Evolutionary conservation across 2,113 vertebrate genomes (phyloP).

Genomic region (Psittacula cyanocephala): DNA sequence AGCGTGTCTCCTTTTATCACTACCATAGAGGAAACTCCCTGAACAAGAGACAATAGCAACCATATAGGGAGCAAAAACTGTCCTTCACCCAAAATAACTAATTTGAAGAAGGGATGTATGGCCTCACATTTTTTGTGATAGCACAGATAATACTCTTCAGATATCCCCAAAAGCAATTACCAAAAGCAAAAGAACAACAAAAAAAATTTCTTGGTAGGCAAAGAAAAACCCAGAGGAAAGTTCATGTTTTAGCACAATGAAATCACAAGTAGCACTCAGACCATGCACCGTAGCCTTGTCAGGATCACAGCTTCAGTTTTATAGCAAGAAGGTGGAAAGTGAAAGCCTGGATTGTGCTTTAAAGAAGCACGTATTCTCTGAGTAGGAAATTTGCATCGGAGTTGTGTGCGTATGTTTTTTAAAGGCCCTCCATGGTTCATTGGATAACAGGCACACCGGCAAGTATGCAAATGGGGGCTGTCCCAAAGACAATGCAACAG

Average conservation of each 20-base stretch:
- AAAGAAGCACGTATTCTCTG: not conserved
- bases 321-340: not conserved
- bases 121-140: not conserved
- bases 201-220: not conserved
- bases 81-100: not conserved
- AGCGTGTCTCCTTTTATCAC: not conserved
- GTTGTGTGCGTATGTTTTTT: not conserved
- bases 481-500: constrained; percentile 56
- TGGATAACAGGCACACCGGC: constrained; percentile 50
- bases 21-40: not conserved
- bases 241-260: not conserved
- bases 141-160: not conserved
- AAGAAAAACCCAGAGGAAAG: not conserved
- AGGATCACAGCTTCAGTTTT: not conserved
- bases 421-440: constrained; percentile 22
- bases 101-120: not conserved
- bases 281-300: not conserved
- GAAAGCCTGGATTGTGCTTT: constrained; percentile 18
- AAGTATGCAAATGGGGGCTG: constrained; percentile 64
- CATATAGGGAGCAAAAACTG: not conserved
- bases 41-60: not conserved
- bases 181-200: not conserved
- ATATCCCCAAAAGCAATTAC: not conserved
- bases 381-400: not conserved
- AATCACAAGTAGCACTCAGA: not conserved